These are phyloP conservation scores for Drosophila tani DNA, from an alignment of 1,140 invertebrate genomes.

Conservation along the genomic window DNA sequence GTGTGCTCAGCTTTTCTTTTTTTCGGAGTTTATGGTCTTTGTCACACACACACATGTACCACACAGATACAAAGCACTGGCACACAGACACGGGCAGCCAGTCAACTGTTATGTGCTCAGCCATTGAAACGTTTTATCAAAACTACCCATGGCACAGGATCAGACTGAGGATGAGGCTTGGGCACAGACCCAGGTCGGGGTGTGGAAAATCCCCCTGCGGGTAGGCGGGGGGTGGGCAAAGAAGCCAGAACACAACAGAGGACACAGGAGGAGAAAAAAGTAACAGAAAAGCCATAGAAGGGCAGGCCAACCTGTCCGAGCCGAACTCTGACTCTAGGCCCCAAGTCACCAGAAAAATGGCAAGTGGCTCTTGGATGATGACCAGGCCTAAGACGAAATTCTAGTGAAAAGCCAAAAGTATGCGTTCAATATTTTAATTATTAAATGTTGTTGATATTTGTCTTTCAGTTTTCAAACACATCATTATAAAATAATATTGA, in stretches of 20 bases:
- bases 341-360: conserved; percentile 3
- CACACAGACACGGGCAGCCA: conserved; percentile 71
- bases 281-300: conserved; percentile 44
- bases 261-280: conserved; percentile 8
- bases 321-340: conserved; percentile 18
- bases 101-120: conserved; percentile 81
- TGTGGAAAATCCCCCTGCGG: conserved; percentile 17
- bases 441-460: too few relatives aligned
- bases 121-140: conserved; percentile 82
- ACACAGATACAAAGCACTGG: conserved; percentile 23
- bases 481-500: too few relatives aligned
- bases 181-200: neutral
- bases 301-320: conserved; percentile 66
- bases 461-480: too few relatives aligned
- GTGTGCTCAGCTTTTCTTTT: conserved; percentile 59
- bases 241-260: conserved; percentile 5
- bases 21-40: conserved; percentile 74
- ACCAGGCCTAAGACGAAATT: neutral
- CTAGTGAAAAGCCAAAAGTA: too few relatives aligned
- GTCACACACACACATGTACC: conserved; percentile 63
- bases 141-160: conserved; percentile 70
- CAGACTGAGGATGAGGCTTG: neutral
- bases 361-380: conserved; percentile 5
- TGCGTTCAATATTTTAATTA: too few relatives aligned
- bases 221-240: conserved; percentile 7